Evolutionary conservation across 92 coral and sea anemone genomes (phyloP), one percentile per base, ranked within the genome.

Genomic region (Parazoanthus swiftii): DNA sequence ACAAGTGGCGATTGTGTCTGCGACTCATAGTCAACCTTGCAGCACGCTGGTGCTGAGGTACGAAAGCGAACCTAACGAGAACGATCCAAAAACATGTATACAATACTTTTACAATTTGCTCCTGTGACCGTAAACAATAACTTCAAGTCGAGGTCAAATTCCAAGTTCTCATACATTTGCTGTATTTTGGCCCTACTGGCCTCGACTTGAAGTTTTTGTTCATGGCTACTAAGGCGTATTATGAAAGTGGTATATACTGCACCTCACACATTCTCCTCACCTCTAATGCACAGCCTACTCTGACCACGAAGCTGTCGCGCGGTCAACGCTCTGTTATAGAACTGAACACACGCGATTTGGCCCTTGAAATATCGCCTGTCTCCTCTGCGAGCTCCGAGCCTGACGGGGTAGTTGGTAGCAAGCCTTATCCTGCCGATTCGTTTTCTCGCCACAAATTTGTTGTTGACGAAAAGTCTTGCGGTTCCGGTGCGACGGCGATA

Each of bases 281-380:
- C 87, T 72, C 67, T 36, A 7, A 84, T 15, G 77, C 87, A 84
- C 14, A 43, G 77, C 33, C 42, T 84, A 37, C 79, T 84, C 44
- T 15, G 44, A 10, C 23, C 65, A 46, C 79, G 87, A 29, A 93
- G 89, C 89, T 92, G 92, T 1, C 89, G 87, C 26, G 85, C 90
- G n/a, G 85, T 84, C 51, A 93, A 76, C 26, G 96, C 94, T 35
- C 67, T 80, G 65, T 86, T 90, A 89, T 86, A 93, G 58, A 93
- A 93, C 77, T 93, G 96, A 88, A 91, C 84, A 81, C 96, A 93
- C 4, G 96, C 90, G 54, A 93, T 89, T 38, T 88, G 76, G 16
- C 96, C 96, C 50, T 87, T 88, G 96, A 91, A 93, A 50, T 89
- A 91, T 33, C 96, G 86, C 23, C 90, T 58, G 75, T 86, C 94